Evolutionary conservation across 2,113 vertebrate genomes (phyloP).

Genomic region (Craseonycteris thonglongyai): DNA sequence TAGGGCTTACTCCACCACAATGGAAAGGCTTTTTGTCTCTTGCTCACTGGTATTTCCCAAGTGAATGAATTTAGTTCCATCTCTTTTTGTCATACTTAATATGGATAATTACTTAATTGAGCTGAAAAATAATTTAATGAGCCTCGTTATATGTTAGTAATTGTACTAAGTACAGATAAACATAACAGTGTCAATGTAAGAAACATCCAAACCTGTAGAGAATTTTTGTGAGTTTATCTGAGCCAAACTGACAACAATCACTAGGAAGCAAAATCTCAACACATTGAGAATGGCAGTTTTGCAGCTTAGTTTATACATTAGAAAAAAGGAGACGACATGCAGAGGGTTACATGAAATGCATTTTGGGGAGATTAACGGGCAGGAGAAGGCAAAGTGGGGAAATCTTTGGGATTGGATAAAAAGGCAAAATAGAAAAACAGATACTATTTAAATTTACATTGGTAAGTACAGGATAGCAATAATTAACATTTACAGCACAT

Average conservation of each 20-base stretch:
- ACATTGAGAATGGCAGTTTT: not conserved
- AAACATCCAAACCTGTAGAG: not conserved
- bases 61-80: not conserved
- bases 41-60: not conserved
- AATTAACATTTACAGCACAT: not conserved
- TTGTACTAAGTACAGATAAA: not conserved
- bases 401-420: not conserved
- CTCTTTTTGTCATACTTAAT: not conserved
- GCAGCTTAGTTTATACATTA: not conserved
- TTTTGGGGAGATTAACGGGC: not conserved
- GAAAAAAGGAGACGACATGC: not conserved
- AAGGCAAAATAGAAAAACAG: not conserved
- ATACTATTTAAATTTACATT: not conserved
- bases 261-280: not conserved
- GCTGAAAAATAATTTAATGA: conserved; percentile 21
- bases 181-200: not conserved
- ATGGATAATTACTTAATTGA: not conserved
- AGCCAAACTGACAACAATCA: not conserved
- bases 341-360: not conserved
- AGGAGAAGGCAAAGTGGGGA: not conserved
- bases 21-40: not conserved
- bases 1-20: not conserved
- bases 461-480: too few species aligned
- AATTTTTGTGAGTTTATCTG: not conserved
- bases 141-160: not conserved